Base-by-base conservation (phyloP, 1,140 invertebrate species). In the Nasonia vitripennis region DNA sequence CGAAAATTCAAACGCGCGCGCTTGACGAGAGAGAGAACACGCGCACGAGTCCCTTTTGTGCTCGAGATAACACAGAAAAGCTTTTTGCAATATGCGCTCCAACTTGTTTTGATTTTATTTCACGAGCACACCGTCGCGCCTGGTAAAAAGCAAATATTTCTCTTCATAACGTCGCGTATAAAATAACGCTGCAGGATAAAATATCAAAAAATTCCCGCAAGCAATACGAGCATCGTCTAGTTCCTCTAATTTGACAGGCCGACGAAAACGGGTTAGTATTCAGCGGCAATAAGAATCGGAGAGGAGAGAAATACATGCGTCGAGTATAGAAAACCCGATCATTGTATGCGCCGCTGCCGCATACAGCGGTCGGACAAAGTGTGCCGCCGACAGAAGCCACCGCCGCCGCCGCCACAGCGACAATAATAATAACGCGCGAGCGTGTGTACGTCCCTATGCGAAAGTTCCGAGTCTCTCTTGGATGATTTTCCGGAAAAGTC, bases 301-400 rank as follows among this genome's bases (percentile, higher is more conserved):
- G 37, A 41, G 37, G 41, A 45, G 41, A 45, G 9, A 45, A 9
- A 45, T 45, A 45, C 7, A 45, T 9, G 41, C 41, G 41, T 41
- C 41, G 41, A 41, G 41, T 41, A 10, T 45, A 7, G 41, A 45
- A 45, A 45, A 45, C 6, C 41, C 41, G 7, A 45, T 45, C 41
- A 45, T 62, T 62, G 20, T n/a, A 20, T 20, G 14, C 27, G 27
- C 27, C 1, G 27, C 27, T 27, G 27, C 27, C 27, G 27, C 27
- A 2, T 2, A 62, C 14, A 6, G 17, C 17, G 14, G 55, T 14
- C 55, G 55, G 20, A 62, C 55, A 62, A 62, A 62, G 55, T 62
- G 55, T 62, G 55, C 55, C 55, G 55, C 55, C 55, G 55, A 62
- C 55, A 62, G 55, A 62, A 62, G 55, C 55, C 55, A 62, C 55